These are phyloP conservation scores for Trichopria drosophilae DNA, from an alignment of 2,888 invertebrate genomes.

Conservation along the genomic window DNA sequence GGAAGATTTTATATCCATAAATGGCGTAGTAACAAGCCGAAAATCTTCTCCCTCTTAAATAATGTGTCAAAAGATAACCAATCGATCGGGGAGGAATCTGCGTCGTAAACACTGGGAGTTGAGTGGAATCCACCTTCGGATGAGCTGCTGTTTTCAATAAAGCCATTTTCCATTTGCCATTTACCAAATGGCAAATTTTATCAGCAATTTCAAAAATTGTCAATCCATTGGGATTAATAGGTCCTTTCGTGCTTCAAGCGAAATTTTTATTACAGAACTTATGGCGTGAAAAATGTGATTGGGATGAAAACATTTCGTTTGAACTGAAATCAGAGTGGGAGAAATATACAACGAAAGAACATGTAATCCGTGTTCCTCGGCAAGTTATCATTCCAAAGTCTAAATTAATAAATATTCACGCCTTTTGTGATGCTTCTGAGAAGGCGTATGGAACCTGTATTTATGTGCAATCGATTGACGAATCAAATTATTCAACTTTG, in stretches of 20 bases:
- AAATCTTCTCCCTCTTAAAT: too few relatives aligned
- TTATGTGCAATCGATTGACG: too few relatives aligned
- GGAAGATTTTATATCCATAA: too few relatives aligned
- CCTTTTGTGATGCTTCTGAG: too few relatives aligned
- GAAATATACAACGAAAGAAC: not conserved
- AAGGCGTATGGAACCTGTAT: too few relatives aligned
- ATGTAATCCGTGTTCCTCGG: conserved; percentile 13
- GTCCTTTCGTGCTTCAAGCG: conserved; percentile 15
- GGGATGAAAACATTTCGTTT: conserved; percentile 16
- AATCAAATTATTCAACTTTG: not conserved
- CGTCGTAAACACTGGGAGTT: too few relatives aligned
- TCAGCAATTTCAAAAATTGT: conserved; percentile 20
- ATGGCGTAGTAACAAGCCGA: too few relatives aligned
- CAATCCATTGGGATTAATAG: conserved; percentile 22
- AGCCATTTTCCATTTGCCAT: not conserved
- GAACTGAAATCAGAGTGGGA: conserved; percentile 5
- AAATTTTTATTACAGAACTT: conserved; percentile 27
- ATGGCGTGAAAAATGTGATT: conserved; percentile 14
- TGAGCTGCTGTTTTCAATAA: conserved; percentile 10
- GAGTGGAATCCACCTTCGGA: conserved; percentile 12
- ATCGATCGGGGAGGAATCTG: too few relatives aligned
- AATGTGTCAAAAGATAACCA: too few relatives aligned
- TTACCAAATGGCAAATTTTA: conserved; percentile 17
- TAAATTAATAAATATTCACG: conserved; percentile 9
- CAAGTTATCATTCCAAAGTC: too few relatives aligned